phyloP scores from a whole-genome alignment of 2,888 invertebrate species.

The Maniola hyperantus region DNA sequence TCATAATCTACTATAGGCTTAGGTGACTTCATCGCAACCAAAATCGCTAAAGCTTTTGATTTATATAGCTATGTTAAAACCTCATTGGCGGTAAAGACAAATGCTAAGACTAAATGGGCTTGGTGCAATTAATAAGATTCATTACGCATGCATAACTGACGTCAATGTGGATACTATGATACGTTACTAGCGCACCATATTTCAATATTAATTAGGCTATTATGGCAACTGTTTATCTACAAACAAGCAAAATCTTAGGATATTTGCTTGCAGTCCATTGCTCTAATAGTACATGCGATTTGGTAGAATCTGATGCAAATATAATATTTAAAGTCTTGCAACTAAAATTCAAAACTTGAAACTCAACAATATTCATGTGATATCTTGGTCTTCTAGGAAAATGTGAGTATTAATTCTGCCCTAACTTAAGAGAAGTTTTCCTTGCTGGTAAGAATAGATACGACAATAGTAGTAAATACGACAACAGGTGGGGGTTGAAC shows the following conservation, averaged over 20 bases:
- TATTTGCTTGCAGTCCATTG: background rate
- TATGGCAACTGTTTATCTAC: background rate
- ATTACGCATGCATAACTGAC: constrained; percentile 55
- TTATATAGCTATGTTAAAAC: background rate
- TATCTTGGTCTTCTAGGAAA: no score
- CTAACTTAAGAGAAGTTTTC: no score
- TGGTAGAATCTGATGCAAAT: background rate
- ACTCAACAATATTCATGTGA: no score
- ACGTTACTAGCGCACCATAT: constrained; percentile 42
- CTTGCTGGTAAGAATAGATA: no score
- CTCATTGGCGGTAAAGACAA: constrained; percentile 40
- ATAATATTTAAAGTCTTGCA: no score
- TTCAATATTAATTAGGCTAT: constrained; percentile 17
- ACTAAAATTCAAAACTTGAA: no score
- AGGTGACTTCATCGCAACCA: background rate
- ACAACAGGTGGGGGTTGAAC: no score
- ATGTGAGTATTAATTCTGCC: no score
- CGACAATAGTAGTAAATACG: no score
- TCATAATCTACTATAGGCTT: background rate
- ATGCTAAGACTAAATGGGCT: constrained; percentile 68
- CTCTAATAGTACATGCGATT: no score
- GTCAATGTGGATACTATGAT: constrained; percentile 38
- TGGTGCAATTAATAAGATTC: constrained; percentile 73
- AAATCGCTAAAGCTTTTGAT: background rate
- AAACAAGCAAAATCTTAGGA: constrained; percentile 1